Evolutionary conservation across 2,888 invertebrate species (phyloP), one percentile per base, ranked within the genome.

Genomic region (Lathronympha strigana): DNA sequence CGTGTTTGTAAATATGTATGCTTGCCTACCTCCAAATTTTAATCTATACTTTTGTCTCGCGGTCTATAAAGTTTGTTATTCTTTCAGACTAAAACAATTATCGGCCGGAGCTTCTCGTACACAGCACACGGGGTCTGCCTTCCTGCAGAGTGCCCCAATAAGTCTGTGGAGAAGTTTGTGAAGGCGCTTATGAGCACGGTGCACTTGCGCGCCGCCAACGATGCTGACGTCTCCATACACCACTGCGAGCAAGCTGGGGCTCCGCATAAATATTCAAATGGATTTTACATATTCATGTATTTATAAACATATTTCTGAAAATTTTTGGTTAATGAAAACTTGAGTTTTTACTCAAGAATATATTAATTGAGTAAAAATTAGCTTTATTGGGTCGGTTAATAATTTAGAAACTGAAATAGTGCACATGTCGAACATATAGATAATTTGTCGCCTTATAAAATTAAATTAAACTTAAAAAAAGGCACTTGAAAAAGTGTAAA

Each of bases 111-210:
- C 0, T 50, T 73, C 21, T 79, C 78, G 36, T 63, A 60, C 0
- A 58, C 82, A 31, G 70, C 68, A 0, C 76, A 78, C 73, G 84
- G 84, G 0, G 62, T 76, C 0, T 84, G 84, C 45, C 21, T 81
- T 4, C 83, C 84, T 0, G 71, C 72, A 1, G 63, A 57, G 0
- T 84, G 84, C 21, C 63, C 67, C 3, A 60, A 71, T n/a, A 55
- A 60, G 1, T 76, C 82, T 1, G 70, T 77, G 0, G 13, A 69
- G 2, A 80, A 74, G 57, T 69, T 84, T 15, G 62, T 74, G 8
- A 73, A 61, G 15, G 68, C 69, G 0, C 67, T 83, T 17, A 71
- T 76, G n/a, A 66, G 61, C 23, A 54, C 70, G 2, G 73, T 74
- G 1, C 75, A 79, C 38, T 58, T 80, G n/a, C 68, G 61, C 4